Evolutionary conservation across 2,888 invertebrate species (phyloP), one percentile per base, ranked within the genome.

Genomic region (Lordiphosa andalusiaca): DNA sequence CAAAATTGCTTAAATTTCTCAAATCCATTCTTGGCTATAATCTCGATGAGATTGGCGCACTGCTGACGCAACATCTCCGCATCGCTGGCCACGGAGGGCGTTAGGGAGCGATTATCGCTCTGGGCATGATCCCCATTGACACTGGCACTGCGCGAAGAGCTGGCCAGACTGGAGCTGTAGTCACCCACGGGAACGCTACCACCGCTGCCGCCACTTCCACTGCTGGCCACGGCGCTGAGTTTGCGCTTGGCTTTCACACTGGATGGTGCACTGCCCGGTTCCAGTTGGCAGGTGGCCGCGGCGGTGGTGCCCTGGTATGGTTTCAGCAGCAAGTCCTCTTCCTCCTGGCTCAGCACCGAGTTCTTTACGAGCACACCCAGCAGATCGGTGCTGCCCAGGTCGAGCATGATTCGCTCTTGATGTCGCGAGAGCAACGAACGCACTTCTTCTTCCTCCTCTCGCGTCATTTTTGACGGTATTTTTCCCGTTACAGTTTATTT

Each of bases 341-440:
- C 93, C 73, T 91, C 91, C 68, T 92, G 90, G 80, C 90, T 92
- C 63, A 93, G 91, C 68, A 93, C 91, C 48, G 93, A 92, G 83
- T 93, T 93, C 86, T 93, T 93, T 53, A 93, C 92, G 59, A 93
- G 90, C 67, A 92, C 91, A 65, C 92, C 91, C 71, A 93, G 85
- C 50, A 93, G 89, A 87, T 93, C 92, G 65, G 93, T 93, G 70
- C 92, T 91, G 83, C 91, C 90, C 72, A 93, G 87, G 90, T 93
- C 93, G 61, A 91, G 91, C 80, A 92, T 90, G 77, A 93, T 91
- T 61, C 92, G 91, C 47, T 91, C 90, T 88, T 92, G 92, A 88
- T 93, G 93, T 53, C 93, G 91, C 73, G 91, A 90, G 57, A 93
- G 89, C 68, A 92, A 90, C 76, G 92, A 91, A 87, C 92, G 92